Conservation (phyloP, 2,797 vertebrate species). For the Podarcis siculus region DNA sequence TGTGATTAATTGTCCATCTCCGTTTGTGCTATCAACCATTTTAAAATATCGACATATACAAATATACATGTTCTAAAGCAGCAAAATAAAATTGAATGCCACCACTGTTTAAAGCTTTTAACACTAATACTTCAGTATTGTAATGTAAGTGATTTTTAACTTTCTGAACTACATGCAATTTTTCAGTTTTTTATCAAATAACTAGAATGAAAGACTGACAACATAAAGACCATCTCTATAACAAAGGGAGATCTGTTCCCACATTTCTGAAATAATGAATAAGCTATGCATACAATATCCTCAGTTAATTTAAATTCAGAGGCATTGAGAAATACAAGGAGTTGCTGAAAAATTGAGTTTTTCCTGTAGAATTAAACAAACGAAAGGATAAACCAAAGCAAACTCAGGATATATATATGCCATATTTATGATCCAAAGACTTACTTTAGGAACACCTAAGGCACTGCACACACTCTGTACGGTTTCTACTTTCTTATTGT, state of each 20-base stretch:
- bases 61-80: conserved; percentile 5
- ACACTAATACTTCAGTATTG: neutral
- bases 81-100: neutral
- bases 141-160: neutral
- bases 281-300: neutral
- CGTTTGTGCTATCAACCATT: conserved; percentile 2
- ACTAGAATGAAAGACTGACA: neutral
- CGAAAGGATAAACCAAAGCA: neutral
- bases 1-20: conserved; percentile 23
- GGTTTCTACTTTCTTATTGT: neutral
- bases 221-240: conserved; percentile 11
- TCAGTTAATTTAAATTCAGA: neutral
- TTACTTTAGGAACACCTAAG: neutral
- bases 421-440: neutral
- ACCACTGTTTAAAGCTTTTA: neutral
- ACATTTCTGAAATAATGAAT: neutral
- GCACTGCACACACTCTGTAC: too few species aligned
- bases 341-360: neutral
- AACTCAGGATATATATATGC: neutral
- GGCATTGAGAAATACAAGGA: neutral
- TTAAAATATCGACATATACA: neutral
- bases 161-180: neutral
- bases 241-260: conserved; percentile 8
- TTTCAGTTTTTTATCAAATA: conserved; percentile 18
- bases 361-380: neutral